Conservation (phyloP, 1,140 invertebrate genomes). For the Ctenoplectra terminalis region DNA sequence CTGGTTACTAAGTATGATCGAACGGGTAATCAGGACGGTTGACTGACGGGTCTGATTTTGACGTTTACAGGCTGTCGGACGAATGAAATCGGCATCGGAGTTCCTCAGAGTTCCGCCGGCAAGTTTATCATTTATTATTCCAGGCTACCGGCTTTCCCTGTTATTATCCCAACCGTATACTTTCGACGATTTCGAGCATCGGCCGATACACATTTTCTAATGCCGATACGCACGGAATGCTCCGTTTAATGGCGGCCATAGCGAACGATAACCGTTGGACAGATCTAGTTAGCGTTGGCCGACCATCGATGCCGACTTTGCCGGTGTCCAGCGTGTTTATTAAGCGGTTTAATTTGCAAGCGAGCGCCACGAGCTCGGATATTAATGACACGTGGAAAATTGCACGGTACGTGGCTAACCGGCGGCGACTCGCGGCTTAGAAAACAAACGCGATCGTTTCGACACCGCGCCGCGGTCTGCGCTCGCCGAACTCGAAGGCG, state of each 20-base stretch:
- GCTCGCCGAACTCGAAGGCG: neutral
- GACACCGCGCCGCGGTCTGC: neutral
- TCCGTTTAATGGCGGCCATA: neutral
- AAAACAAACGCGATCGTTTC: constrained; percentile 41
- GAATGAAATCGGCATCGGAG: constrained; percentile 37
- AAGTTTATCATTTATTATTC: constrained; percentile 36
- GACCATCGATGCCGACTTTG: constrained; percentile 3
- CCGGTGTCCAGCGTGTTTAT: neutral
- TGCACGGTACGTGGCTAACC: constrained; percentile 20
- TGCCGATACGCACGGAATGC: neutral
- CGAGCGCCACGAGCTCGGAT: neutral
- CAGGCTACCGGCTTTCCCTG: constrained; percentile 27
- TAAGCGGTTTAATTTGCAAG: constrained; percentile 33
- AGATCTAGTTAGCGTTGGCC: constrained; percentile 15
- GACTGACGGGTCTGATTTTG: constrained; percentile 41
- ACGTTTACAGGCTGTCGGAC: constrained; percentile 38
- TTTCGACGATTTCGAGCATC: neutral
- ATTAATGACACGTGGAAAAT: constrained; percentile 39
- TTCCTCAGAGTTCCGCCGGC: neutral
- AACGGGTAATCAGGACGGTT: constrained; percentile 39
- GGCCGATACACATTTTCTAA: neutral
- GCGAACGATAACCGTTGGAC: constrained; percentile 7
- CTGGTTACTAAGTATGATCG: constrained; percentile 39
- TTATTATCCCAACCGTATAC: constrained; percentile 6
- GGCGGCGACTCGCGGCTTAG: constrained; percentile 6